Percentiles rank a stretch among this genome's conserved stretches.
Evolutionary conservation across 35 echinoderm and acorn worm species (phyloP).

Genomic region (Acanthaster planci): DNA sequence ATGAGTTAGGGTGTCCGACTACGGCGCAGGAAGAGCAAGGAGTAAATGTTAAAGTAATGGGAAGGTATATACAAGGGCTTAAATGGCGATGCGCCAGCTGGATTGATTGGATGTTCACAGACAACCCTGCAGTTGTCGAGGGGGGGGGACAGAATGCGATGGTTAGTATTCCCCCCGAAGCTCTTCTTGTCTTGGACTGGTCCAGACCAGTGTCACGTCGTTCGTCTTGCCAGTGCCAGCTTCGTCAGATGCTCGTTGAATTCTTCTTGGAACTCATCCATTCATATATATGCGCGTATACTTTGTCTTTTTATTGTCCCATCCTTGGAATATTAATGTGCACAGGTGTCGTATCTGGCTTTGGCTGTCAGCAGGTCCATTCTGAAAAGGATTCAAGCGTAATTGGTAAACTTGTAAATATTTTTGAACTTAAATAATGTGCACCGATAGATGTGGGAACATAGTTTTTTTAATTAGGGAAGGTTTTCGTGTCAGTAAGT

Average conservation of each 20-base stretch:
- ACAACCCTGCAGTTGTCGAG: not conserved
- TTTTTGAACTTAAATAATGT: too few species aligned
- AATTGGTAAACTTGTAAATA: too few species aligned
- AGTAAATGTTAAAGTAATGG: not conserved
- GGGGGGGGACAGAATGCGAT: not conserved
- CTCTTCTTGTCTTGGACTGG: not conserved
- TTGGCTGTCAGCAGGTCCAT: too few species aligned
- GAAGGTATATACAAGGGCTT: not conserved
- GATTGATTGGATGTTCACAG: not conserved
- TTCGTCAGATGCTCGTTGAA: not conserved
- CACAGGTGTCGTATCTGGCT: too few species aligned
- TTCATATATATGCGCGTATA: not conserved
- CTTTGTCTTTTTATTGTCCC: not conserved
- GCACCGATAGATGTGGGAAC: too few species aligned
- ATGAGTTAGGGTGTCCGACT: not conserved
- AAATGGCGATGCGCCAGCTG: not conserved
- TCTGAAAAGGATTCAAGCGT: too few species aligned
- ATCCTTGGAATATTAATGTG: not conserved
- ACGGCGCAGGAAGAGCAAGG: too few species aligned
- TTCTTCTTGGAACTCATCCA: not conserved
- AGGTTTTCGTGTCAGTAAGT: too few species aligned
- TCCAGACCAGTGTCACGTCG: not conserved
- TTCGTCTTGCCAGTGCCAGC: constrained; percentile 7
- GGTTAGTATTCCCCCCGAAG: not conserved
- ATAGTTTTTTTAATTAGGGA: too few species aligned